Base-by-base conservation (phyloP, 2,888 invertebrate genomes). In the Tetanocera ferruginea region DNA sequence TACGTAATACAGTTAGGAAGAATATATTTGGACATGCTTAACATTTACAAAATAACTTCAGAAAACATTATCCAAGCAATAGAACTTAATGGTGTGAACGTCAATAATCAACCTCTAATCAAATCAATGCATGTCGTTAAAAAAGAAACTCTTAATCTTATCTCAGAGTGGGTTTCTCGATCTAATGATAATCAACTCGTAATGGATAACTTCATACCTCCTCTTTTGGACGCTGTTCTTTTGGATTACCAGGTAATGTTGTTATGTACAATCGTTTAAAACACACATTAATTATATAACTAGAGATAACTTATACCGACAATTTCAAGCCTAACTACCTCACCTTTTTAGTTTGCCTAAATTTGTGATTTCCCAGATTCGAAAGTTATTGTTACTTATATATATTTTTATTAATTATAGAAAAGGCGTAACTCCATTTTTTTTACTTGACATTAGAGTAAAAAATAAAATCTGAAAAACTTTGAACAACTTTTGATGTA, bases 71-170 rank as follows among this genome's bases (percentile, higher is more conserved):
- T 95, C 84, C 94, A 95, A 88, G 97, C 98, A 57, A 98, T 99
- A 87, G 93, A 96, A 78, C 91, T 97, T 78, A 98, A 99, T 90
- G 99, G 99, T 64, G 98, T 98, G 87, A 93, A 93, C 84, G 98
- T 99, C n/a, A 98, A 97, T 80, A 98, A 98, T 90, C 99, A 98
- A 90, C 98, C 98, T 8, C 92, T 99, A 77, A 98, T 99, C 83
- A 98, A 98, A 90, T 95, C 96, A 86, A 99, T 99, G 98, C 93
- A 98, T 86, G 97, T 98, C 81, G 98, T 99, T 60, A 99, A 99
- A 90, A 98, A 98, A 89, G 99, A 99, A 91, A 98, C 98, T 0
- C 91, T 99, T 73, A 98, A 98, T 90, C 92, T 99, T 84, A 98
- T 99, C 87, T 96, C 98, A 5, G 95, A 97, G 88, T 99, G 99